Evolutionary conservation across 2,888 invertebrate genomes (phyloP).

Genomic region (Cancer borealis): DNA sequence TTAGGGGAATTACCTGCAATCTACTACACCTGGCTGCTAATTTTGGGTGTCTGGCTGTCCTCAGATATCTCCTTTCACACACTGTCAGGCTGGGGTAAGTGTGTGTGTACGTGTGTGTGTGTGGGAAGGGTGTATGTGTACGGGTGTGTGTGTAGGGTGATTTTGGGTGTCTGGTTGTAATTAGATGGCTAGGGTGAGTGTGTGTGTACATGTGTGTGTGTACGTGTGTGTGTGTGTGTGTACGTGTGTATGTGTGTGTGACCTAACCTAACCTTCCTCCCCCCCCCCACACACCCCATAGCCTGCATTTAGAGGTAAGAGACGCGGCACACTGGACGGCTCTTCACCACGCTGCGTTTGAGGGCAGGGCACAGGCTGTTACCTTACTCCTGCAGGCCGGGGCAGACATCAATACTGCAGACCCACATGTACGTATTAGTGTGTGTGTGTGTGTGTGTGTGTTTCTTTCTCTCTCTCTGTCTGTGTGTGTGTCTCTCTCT

Average conservation of each 20-base stretch:
- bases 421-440: slow-evolving; percentile 71
- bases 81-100: slow-evolving; percentile 75
- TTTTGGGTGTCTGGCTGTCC: slow-evolving; percentile 74
- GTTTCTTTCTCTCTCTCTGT: too few species aligned
- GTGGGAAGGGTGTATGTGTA: too few species aligned
- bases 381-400: slow-evolving; percentile 74
- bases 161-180: too few species aligned
- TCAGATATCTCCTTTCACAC: slow-evolving; percentile 72
- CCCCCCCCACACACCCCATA: too few species aligned
- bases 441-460: not conserved
- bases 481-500: too few species aligned
- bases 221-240: not conserved
- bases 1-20: slow-evolving; percentile 76
- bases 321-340: slow-evolving; percentile 77
- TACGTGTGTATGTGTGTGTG: too few species aligned
- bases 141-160: too few species aligned
- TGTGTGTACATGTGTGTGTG: not conserved
- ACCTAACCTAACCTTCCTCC: too few species aligned
- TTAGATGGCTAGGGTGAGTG: too few species aligned
- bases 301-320: slow-evolving; percentile 71
- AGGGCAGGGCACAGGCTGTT: slow-evolving; percentile 69
- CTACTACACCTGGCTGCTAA: slow-evolving; percentile 75
- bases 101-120: too few species aligned
- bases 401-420: slow-evolving; percentile 74
- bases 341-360: slow-evolving; percentile 75